phyloP scores from a whole-genome alignment of 1,140 invertebrate genomes.

The Globodera ellingtonae region DNA sequence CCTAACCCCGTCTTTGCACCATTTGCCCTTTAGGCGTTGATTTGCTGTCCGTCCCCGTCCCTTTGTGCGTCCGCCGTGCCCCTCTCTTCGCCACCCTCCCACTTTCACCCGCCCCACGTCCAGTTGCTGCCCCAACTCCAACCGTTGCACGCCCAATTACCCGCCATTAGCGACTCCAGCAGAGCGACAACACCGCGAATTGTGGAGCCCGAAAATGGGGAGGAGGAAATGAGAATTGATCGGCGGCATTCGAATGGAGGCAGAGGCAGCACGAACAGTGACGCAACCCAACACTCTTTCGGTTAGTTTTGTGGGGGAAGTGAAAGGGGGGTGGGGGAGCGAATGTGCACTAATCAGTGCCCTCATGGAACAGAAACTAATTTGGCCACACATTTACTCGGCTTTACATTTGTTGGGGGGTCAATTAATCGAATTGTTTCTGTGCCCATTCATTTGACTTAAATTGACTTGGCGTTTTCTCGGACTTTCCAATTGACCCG shows the following conservation, averaged over 20 bases:
- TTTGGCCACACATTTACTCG: background rate
- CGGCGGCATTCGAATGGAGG: background rate
- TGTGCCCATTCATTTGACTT: background rate
- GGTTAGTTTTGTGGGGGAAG: background rate
- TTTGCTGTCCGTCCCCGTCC: background rate
- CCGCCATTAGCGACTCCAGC: background rate
- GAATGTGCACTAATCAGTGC: background rate
- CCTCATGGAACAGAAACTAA: background rate
- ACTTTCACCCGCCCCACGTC: background rate
- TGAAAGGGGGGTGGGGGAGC: background rate
- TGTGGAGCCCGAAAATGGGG: conserved; percentile 2
- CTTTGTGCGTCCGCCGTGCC: background rate
- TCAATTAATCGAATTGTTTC: background rate
- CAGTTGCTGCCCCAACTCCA: background rate
- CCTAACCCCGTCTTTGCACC: too few relatives aligned
- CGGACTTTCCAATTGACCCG: background rate
- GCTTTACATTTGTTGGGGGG: background rate
- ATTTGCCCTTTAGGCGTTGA: background rate
- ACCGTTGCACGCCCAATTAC: background rate
- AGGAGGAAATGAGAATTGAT: background rate
- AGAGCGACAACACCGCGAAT: background rate
- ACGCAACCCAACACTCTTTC: background rate
- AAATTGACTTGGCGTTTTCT: background rate
- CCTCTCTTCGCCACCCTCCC: background rate
- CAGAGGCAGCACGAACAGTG: background rate